phyloP scores from a whole-genome alignment of 2,888 invertebrate genomes.

The Drosophila heteroneura region DNA sequence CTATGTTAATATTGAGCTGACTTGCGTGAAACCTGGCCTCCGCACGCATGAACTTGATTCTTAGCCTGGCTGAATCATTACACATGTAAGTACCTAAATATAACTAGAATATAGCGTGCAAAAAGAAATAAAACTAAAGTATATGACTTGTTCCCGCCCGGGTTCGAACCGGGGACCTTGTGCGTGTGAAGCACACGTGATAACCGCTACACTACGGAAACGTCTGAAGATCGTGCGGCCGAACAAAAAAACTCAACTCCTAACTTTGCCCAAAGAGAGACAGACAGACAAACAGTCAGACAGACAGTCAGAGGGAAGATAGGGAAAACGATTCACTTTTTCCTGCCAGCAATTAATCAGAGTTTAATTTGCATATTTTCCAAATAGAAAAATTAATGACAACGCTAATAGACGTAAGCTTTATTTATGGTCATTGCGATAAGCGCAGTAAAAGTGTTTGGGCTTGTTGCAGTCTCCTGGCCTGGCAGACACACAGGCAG shows the following conservation, averaged over 20 bases:
- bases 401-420: conserved; percentile 56
- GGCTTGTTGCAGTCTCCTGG: conserved; percentile 1
- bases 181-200: conserved; percentile 85
- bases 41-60: conserved; percentile 54
- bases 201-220: conserved; percentile 85
- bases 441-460: conserved; percentile 74
- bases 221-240: conserved; percentile 39
- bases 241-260: conserved; percentile 26
- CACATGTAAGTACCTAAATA: conserved; percentile 39
- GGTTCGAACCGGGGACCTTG: conserved; percentile 85
- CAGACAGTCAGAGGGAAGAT: conserved; percentile 20
- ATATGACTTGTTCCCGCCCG: conserved; percentile 81
- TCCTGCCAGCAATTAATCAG: conserved; percentile 60
- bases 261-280: neutral
- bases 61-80: conserved; percentile 30
- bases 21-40: conserved; percentile 33
- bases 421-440: conserved; percentile 71
- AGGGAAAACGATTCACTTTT: conserved; percentile 63
- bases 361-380: conserved; percentile 69
- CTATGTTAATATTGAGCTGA: conserved; percentile 2
- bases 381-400: conserved; percentile 62
- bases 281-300: neutral
- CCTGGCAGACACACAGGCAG: conserved; percentile 9
- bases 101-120: conserved; percentile 25
- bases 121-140: conserved; percentile 19